Evolutionary conservation across 2,113 vertebrate genomes (phyloP).

Genomic region (Todiramphus saurophagus): DNA sequence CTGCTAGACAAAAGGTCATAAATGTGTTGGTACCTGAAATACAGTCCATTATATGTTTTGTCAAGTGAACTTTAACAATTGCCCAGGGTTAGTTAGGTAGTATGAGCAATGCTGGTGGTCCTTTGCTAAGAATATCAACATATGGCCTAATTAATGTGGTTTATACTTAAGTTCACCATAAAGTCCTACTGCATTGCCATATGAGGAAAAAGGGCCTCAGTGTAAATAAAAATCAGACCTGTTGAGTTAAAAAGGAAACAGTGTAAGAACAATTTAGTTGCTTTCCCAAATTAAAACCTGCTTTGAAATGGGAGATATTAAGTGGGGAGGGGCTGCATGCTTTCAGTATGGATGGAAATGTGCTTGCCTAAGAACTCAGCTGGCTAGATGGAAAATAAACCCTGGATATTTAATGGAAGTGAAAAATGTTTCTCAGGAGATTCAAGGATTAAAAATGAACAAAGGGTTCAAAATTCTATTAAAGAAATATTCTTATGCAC

Average conservation of each 20-base stretch:
- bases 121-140: background rate
- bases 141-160: background rate
- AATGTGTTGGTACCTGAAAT: background rate
- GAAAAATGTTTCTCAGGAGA: background rate
- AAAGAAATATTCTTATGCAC: background rate
- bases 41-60: background rate
- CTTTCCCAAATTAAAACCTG: background rate
- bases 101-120: background rate
- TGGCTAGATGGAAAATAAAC: background rate
- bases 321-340: background rate
- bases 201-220: background rate
- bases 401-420: background rate
- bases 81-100: background rate
- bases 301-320: background rate
- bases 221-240: background rate
- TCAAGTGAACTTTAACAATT: background rate
- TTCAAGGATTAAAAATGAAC: background rate
- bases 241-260: background rate
- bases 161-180: background rate
- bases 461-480: background rate
- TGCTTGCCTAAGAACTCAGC: background rate
- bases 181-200: background rate
- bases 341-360: background rate
- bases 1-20: background rate
- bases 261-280: background rate